Base-by-base conservation (phyloP, 2,113 vertebrate genomes). In the Agelaius phoeniceus region DNA sequence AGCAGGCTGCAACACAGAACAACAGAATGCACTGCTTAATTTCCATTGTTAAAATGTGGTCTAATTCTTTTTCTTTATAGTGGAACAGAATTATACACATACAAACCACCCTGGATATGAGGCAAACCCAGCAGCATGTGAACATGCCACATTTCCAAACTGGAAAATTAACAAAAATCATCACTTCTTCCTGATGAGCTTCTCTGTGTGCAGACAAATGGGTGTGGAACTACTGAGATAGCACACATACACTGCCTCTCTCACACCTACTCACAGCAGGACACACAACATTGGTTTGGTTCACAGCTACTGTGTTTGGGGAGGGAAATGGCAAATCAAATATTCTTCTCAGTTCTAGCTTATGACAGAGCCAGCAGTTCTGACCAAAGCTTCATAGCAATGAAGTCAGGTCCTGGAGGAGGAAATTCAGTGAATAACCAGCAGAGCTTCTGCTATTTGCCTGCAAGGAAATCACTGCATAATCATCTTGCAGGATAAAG, bases 161-260 rank as follows among this genome's bases (percentile, higher is more conserved):
- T 75, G 92, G 88, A 93, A 96, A 92, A 92, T 68, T 77, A 94
- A 41, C 35, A 75, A 20, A 83, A 85, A 48, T 77, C 87, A 90
- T 79, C 39, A 30, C 41, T 87, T 68, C 93, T 69, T 94, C 95
- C 88, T 89, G 62, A 90, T 6, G 65, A 95, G 49, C 57, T 74
- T 30, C 55, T 79, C 59, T 44, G 10, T 72, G 49, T 39, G 30
- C 41, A 80, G 76, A 81, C 41, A 86, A 67, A 63, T 2, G 68
- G 78, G 67, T 22, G 21, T 55, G 51, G 75, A 91, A 65, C 52
- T 21, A 9, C 67, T 12, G 59, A 63, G 59, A 55, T 3, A 63
- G 7, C 31, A 72, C 28, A 52, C 0, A 1, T 6, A 22, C 18
- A 52, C 49, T 14, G 31, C 18, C 20, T 63, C 46, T 46, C 39